Evolutionary conservation across 2,888 invertebrate genomes (phyloP).

Genomic region (Cheilosia impressa): DNA sequence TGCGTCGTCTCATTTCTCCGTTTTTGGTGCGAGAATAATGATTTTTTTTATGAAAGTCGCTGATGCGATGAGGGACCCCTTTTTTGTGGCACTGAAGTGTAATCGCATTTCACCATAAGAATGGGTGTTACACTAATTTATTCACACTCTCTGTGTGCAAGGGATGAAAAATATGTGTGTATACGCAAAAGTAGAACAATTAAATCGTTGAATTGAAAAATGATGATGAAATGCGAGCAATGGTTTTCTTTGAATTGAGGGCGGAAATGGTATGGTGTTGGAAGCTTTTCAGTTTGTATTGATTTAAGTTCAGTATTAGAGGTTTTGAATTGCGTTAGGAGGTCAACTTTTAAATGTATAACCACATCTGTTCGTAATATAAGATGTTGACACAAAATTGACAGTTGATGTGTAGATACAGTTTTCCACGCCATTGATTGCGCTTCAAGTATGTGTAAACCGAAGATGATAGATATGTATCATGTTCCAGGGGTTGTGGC

Average conservation of each 20-base stretch:
- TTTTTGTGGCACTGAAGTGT: constrained; percentile 65
- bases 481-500: too few species aligned
- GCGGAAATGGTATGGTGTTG: not conserved
- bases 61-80: constrained; percentile 14
- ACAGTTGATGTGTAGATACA: too few species aligned
- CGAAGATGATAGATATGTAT: too few species aligned
- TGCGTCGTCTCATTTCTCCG: constrained; percentile 20
- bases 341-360: not conserved
- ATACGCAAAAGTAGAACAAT: constrained; percentile 58
- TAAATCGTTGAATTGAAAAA: constrained; percentile 64
- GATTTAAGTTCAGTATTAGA: not conserved
- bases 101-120: constrained; percentile 65
- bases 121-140: constrained; percentile 70
- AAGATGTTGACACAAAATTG: not conserved
- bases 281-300: not conserved
- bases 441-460: too few species aligned
- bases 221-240: constrained; percentile 38
- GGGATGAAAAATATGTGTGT: constrained; percentile 11
- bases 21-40: constrained; percentile 36
- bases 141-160: constrained; percentile 52
- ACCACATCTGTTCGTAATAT: not conserved
- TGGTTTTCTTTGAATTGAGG: not conserved
- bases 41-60: constrained; percentile 35
- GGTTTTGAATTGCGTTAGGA: not conserved
- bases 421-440: too few species aligned